Evolutionary conservation across 2,113 vertebrate species (phyloP).

Genomic region (Pterocles gutturalis): DNA sequence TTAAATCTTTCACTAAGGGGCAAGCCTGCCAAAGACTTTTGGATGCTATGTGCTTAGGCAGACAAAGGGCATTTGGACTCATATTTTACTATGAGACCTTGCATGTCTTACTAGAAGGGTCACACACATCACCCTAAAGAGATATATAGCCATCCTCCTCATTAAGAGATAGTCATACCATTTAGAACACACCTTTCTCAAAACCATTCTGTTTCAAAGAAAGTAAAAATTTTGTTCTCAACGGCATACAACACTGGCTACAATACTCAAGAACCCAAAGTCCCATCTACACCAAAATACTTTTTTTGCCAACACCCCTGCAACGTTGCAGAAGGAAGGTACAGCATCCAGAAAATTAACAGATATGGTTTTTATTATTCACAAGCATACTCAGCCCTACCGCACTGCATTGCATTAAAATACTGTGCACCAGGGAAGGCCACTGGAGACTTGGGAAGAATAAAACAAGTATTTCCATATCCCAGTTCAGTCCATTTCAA

Average conservation of each 20-base stretch:
- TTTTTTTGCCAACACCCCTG: neutral
- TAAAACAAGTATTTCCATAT: neutral
- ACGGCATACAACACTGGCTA: neutral
- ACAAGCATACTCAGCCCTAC: neutral
- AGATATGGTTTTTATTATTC: neutral
- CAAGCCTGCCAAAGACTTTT: neutral
- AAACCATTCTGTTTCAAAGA: neutral
- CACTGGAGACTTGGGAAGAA: neutral
- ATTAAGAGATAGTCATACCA: neutral
- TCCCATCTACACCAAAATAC: neutral
- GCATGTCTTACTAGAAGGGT: neutral
- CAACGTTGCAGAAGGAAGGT: fast-evolving
- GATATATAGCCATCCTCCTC: neutral
- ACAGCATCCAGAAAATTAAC: neutral
- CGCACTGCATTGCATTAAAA: neutral
- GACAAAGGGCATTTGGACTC: neutral
- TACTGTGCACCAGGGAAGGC: fast-evolving
- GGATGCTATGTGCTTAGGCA: neutral
- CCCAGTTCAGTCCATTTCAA: neutral
- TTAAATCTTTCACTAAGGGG: neutral
- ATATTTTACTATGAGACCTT: neutral
- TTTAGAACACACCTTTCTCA: neutral
- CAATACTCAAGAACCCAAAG: neutral
- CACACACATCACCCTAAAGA: neutral
- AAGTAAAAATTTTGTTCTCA: neutral